Evolutionary conservation across 1,140 invertebrate genomes (phyloP).

Genomic region (Drosophila subpulchrella): DNA sequence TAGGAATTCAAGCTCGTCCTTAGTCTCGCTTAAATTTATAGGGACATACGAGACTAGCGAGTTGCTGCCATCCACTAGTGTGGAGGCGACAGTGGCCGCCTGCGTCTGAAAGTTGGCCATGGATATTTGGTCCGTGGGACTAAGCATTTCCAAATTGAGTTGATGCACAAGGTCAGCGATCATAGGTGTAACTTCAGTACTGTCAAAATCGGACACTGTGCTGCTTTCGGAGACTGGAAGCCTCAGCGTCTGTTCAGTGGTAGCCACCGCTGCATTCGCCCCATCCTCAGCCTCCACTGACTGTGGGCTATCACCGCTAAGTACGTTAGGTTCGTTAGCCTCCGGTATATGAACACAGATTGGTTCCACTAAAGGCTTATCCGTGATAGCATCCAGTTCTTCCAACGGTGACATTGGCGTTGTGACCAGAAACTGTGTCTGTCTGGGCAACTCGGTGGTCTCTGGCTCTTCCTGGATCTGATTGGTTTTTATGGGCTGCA

Average conservation of each 20-base stretch:
- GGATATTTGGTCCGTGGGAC: constrained; percentile 73
- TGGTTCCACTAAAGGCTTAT: constrained; percentile 23
- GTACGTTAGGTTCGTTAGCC: constrained; percentile 15
- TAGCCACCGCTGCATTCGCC: not conserved
- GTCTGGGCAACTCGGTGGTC: constrained; percentile 64
- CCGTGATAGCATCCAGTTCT: constrained; percentile 37
- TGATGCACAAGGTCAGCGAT: constrained; percentile 77
- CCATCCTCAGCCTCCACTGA: not conserved
- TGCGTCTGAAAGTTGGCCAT: constrained; percentile 84
- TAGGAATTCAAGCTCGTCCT: constrained; percentile 76
- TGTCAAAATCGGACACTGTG: constrained; percentile 25
- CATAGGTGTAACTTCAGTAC: constrained; percentile 65
- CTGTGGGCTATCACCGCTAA: constrained; percentile 13
- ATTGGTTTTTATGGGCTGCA: constrained; percentile 19
- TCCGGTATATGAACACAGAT: constrained; percentile 53
- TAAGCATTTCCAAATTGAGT: constrained; percentile 72
- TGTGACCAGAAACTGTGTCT: constrained; percentile 57
- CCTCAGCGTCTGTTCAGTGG: constrained; percentile 42
- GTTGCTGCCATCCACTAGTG: constrained; percentile 74
- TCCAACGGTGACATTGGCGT: constrained; percentile 54
- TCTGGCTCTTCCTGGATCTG: constrained; percentile 44
- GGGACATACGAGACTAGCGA: constrained; percentile 49
- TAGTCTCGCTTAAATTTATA: constrained; percentile 76
- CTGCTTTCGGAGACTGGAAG: constrained; percentile 58
- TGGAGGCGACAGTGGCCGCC: constrained; percentile 84